A percentile compares a stretch with the other conserved stretches of the same genome.
These are phyloP conservation scores for Allacma fusca DNA, from an alignment of 2,888 invertebrate species.

Conservation along the genomic window DNA sequence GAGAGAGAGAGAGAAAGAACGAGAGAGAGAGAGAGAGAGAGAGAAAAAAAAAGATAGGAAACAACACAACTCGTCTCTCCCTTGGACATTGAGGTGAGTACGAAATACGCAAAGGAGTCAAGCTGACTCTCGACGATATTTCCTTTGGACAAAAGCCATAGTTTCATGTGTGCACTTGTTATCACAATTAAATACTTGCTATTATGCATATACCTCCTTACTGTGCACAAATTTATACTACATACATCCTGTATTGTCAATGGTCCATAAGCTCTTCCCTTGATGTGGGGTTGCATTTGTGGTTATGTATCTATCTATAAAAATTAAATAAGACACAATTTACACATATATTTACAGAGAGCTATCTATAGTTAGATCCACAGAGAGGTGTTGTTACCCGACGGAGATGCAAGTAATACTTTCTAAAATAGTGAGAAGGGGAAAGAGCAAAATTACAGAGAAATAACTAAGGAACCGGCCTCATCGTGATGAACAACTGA, in stretches of 20 bases:
- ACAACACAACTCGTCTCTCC: slow-evolving; percentile 22
- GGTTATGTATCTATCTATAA: no score
- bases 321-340: no score
- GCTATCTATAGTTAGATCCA: no score
- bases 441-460: not conserved
- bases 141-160: not conserved
- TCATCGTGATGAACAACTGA: slow-evolving; percentile 13
- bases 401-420: not conserved
- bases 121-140: slow-evolving; percentile 18
- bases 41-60: slow-evolving; percentile 1
- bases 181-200: not conserved
- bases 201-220: no score
- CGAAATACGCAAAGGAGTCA: slow-evolving; percentile 20
- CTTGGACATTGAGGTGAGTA: slow-evolving; percentile 28
- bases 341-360: no score
- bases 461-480: not conserved
- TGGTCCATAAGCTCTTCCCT: no score
- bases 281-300: no score
- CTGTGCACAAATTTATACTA: no score
- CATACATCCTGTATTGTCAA: no score
- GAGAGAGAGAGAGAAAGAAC: not conserved
- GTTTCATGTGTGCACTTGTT: not conserved
- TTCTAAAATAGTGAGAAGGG: not conserved
- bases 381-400: no score
- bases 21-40: slow-evolving; percentile 3